Evolutionary conservation across 2,888 invertebrate species (phyloP).

Genomic region (Monopis laevigella): DNA sequence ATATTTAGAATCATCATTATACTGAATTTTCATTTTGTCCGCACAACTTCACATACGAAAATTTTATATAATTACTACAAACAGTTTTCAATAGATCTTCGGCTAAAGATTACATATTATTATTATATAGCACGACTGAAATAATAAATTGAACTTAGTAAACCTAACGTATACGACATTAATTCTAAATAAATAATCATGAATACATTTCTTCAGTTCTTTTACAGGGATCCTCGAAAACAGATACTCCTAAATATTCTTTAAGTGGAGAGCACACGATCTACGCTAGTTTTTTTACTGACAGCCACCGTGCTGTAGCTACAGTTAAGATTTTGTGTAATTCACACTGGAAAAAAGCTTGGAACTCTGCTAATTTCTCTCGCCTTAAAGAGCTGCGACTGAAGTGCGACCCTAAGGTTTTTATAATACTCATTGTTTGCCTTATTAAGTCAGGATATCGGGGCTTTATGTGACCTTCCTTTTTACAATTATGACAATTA

Average conservation of each 20-base stretch:
- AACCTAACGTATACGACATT: slow-evolving; percentile 2
- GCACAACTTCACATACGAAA: slow-evolving; percentile 10
- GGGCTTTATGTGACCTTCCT: too few relatives aligned
- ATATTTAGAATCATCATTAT: slow-evolving; percentile 2
- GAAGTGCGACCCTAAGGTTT: slow-evolving; percentile 4
- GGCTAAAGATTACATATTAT: background rate
- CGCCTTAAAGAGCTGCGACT: background rate
- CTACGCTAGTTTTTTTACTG: background rate
- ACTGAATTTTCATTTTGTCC: slow-evolving; percentile 10
- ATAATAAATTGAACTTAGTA: background rate
- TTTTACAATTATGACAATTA: too few relatives aligned
- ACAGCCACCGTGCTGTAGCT: slow-evolving; percentile 1
- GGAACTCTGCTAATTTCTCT: background rate
- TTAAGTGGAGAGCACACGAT: background rate
- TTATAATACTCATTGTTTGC: background rate
- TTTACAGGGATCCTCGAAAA: background rate
- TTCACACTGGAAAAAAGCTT: background rate
- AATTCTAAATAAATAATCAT: slow-evolving; percentile 5
- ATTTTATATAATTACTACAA: slow-evolving; percentile 15
- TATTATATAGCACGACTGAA: background rate
- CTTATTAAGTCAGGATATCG: too few relatives aligned
- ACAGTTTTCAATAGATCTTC: slow-evolving; percentile 17
- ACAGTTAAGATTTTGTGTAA: slow-evolving; percentile 1
- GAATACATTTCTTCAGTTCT: slow-evolving; percentile 1
- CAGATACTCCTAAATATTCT: background rate